Conservation (phyloP, 2,113 vertebrate genomes). For the Pardalotus punctatus region DNA sequence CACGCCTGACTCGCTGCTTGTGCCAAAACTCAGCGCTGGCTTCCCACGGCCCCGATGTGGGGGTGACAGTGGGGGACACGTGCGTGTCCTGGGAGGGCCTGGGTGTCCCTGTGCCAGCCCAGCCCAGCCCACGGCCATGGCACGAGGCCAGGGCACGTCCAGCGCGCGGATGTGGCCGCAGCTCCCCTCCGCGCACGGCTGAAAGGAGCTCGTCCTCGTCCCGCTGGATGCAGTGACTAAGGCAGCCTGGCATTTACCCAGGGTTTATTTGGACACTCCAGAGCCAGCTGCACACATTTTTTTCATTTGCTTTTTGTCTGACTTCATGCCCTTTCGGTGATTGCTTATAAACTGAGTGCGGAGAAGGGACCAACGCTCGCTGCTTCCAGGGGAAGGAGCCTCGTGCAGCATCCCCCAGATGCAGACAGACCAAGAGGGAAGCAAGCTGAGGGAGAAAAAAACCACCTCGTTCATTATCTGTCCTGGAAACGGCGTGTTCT, state of each 20-base stretch:
- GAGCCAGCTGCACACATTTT: not conserved
- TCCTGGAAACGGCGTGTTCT: not conserved
- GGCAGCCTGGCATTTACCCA: conserved; percentile 56
- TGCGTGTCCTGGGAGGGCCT: not conserved
- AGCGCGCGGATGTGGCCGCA: not conserved
- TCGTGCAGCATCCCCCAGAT: not conserved
- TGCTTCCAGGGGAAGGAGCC: not conserved
- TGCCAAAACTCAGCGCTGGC: fast-evolving
- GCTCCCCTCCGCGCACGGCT: not conserved
- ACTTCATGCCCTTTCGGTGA: conserved; percentile 36
- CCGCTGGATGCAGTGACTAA: not conserved
- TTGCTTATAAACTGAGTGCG: not conserved
- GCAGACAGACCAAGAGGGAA: not conserved
- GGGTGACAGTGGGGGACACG: not conserved
- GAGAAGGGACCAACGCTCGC: not conserved
- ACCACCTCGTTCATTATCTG: not conserved
- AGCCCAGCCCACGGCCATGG: not conserved
- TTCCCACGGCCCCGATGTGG: not conserved
- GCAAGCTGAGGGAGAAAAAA: not conserved
- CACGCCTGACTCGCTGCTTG: not conserved
- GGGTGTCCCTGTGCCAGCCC: not conserved
- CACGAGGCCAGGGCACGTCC: fast-evolving
- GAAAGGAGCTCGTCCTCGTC: not conserved
- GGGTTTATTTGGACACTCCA: conserved; percentile 5
- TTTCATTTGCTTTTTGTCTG: conserved; percentile 1